Conservation (phyloP, 2,888 invertebrate genomes). For the Hetaerina titia region DNA sequence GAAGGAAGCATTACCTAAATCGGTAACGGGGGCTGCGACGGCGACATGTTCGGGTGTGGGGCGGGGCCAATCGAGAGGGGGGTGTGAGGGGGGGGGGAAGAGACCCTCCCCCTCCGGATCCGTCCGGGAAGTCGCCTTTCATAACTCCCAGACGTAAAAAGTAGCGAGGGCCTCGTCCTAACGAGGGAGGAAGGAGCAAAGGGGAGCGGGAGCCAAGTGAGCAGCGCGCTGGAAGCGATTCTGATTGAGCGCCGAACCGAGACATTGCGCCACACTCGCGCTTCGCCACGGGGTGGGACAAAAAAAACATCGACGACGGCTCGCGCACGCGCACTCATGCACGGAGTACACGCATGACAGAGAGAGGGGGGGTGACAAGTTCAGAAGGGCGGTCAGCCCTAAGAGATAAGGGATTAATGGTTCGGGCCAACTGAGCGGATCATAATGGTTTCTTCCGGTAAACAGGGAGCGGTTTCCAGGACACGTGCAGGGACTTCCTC, state of each 20-base stretch:
- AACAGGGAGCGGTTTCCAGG: neutral
- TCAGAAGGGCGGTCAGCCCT: neutral
- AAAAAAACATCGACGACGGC: neutral
- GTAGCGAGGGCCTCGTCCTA: neutral
- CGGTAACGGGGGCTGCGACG: too few species aligned
- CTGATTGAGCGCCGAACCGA: neutral
- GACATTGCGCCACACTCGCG: neutral
- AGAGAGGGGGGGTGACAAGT: neutral
- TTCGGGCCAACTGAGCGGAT: constrained; percentile 23
- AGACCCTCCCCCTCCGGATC: neutral
- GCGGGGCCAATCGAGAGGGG: too few species aligned
- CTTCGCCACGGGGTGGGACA: neutral
- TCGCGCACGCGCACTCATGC: neutral
- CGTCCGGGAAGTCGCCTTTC: neutral
- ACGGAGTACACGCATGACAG: too few species aligned
- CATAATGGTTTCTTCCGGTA: constrained; percentile 8
- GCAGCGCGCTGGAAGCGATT: neutral
- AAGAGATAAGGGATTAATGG: constrained; percentile 33
- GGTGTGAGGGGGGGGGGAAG: too few species aligned
- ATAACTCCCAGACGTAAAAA: neutral
- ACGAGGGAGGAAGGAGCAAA: neutral
- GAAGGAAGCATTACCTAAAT: too few species aligned
- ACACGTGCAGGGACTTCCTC: neutral
- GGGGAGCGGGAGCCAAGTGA: neutral
- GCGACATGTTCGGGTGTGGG: too few species aligned